Percentiles rank a stretch among this genome's conserved stretches.
Conservation (phyloP, 2,888 invertebrate genomes). For the Microctonus brassicae region DNA sequence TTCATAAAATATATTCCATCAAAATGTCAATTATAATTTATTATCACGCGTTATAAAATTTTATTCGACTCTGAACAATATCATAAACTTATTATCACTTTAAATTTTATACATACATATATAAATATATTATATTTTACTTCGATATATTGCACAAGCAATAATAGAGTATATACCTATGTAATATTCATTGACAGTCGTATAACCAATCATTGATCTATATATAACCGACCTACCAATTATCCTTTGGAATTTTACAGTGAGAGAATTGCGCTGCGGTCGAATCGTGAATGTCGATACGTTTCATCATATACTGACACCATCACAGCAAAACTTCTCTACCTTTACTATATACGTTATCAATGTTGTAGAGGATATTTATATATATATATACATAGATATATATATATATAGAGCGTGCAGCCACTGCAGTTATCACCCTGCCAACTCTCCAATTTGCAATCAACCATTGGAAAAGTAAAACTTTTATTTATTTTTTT, state of each 20-base stretch:
- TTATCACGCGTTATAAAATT: background rate
- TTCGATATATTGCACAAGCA: background rate
- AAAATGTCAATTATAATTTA: too few relatives aligned
- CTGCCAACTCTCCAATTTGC: constrained; percentile 36
- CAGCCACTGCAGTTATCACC: constrained; percentile 22
- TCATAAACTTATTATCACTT: too few relatives aligned
- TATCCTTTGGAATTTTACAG: background rate
- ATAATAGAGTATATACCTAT: background rate
- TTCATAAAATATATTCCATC: too few relatives aligned
- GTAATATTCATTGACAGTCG: background rate
- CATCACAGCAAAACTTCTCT: background rate
- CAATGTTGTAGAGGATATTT: too few relatives aligned
- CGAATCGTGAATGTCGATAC: background rate
- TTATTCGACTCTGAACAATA: too few relatives aligned
- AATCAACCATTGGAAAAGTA: constrained; percentile 34
- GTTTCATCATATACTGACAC: constrained; percentile 1
- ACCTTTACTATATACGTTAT: too few relatives aligned
- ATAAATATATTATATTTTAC: background rate
- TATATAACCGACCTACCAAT: background rate
- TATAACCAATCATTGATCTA: background rate
- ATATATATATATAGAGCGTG: background rate
- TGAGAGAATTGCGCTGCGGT: background rate
- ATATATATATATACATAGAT: too few relatives aligned
- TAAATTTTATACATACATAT: too few relatives aligned
- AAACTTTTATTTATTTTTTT: constrained; percentile 28